phyloP scores from a whole-genome alignment of 2,888 invertebrate species.

The Drosophila longiperda region DNA sequence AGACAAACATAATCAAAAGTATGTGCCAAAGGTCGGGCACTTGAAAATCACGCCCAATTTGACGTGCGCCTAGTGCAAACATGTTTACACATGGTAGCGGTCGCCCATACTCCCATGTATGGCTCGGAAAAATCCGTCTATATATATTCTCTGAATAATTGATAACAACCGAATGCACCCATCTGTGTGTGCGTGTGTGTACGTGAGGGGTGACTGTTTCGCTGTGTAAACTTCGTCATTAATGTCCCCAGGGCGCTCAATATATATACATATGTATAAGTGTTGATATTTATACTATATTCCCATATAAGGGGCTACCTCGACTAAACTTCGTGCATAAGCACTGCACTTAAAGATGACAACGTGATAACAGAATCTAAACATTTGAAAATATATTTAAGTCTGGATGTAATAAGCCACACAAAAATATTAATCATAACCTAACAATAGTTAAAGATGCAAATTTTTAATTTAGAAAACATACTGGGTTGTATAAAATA shows the following conservation, averaged over 20 bases:
- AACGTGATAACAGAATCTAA: not conserved
- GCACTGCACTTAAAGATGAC: conserved; percentile 12
- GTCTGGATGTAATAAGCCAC: not conserved
- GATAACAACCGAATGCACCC: conserved; percentile 64
- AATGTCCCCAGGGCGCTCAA: conserved; percentile 62
- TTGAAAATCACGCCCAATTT: conserved; percentile 80
- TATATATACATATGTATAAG: conserved; percentile 45
- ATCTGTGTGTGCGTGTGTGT: conserved; percentile 23
- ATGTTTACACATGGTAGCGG: conserved; percentile 54
- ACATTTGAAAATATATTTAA: not conserved
- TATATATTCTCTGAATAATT: conserved; percentile 74
- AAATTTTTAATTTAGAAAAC: not conserved
- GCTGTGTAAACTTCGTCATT: conserved; percentile 69
- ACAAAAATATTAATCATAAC: not conserved
- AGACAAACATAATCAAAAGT: conserved; percentile 80
- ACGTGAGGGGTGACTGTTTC: conserved; percentile 33
- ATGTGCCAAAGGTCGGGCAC: conserved; percentile 47
- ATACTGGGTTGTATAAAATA: not conserved
- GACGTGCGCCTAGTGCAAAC: conserved; percentile 76
- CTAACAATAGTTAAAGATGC: not conserved
- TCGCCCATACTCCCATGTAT: conserved; percentile 10
- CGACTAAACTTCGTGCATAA: conserved; percentile 13
- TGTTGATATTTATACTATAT: conserved; percentile 18
- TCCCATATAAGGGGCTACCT: not conserved
- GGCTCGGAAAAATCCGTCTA: conserved; percentile 68